Evolutionary conservation across 2,888 invertebrate species (phyloP).

Genomic region (Sarcophaga subvicina): DNA sequence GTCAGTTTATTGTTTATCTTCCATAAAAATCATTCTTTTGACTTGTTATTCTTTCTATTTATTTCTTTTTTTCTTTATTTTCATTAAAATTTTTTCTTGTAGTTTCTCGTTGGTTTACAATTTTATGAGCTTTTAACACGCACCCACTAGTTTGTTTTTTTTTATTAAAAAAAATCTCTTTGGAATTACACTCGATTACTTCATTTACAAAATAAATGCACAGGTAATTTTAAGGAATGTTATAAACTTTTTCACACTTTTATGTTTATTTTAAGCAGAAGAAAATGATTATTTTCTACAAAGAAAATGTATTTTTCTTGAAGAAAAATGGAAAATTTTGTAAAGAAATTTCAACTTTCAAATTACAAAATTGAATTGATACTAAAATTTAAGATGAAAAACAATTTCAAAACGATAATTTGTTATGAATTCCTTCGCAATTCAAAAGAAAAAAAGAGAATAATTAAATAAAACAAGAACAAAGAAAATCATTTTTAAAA

Average conservation of each 20-base stretch:
- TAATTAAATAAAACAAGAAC: neutral
- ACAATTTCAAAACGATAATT: neutral
- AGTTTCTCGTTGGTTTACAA: slow-evolving; percentile 19
- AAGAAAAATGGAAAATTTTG: neutral
- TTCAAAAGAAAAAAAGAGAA: neutral
- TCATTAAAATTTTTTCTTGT: neutral
- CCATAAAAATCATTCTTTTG: slow-evolving; percentile 17
- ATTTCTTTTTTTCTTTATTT: neutral
- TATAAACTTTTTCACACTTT: neutral
- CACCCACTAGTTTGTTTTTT: slow-evolving; percentile 24
- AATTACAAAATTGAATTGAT: neutral
- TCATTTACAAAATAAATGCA: slow-evolving; percentile 9
- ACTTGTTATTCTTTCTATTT: neutral
- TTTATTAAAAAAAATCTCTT: slow-evolving; percentile 1
- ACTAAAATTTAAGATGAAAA: neutral
- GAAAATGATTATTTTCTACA: neutral
- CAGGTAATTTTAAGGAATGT: slow-evolving; percentile 2
- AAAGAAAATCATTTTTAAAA: neutral
- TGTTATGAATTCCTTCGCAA: neutral
- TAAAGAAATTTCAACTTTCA: neutral
- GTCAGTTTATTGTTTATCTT: slow-evolving; percentile 56
- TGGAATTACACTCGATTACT: slow-evolving; percentile 16
- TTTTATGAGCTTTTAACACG: slow-evolving; percentile 53
- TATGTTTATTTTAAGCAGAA: neutral
- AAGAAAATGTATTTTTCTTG: slow-evolving; percentile 7